Percentiles rank a stretch among this genome's conserved stretches.
These are phyloP conservation scores for Hypolimnas misippus DNA, from an alignment of 2,888 invertebrate genomes.

Conservation along the genomic window DNA sequence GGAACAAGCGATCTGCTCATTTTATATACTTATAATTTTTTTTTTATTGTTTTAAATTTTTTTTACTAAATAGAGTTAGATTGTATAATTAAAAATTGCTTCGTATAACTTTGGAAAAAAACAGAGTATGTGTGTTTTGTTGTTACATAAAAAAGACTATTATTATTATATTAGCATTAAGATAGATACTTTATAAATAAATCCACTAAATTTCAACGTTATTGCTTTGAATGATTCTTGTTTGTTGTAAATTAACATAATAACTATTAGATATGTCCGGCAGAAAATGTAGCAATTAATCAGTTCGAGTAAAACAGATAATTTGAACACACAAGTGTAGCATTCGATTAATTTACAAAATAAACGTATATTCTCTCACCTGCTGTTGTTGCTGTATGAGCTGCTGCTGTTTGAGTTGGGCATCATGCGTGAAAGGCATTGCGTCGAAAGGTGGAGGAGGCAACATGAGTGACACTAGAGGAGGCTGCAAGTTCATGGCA, in stretches of 20 bases:
- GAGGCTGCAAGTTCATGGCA: conserved; percentile 97
- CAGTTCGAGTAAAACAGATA: background rate
- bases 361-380: conserved; percentile 67
- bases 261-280: background rate
- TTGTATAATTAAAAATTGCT: no score
- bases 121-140: no score
- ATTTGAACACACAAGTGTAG: background rate
- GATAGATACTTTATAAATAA: no score
- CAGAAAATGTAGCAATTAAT: no score
- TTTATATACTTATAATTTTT: no score
- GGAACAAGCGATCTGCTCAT: no score
- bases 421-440: conserved; percentile 84
- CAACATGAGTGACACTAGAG: conserved; percentile 94
- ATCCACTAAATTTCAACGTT: no score
- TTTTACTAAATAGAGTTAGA: no score
- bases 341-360: background rate
- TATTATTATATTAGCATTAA: no score
- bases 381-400: conserved; percentile 88
- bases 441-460: conserved; percentile 92
- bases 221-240: background rate
- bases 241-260: background rate
- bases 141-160: no score
- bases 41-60: no score
- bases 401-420: conserved; percentile 89
- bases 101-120: no score